Conservation (phyloP, 1,140 invertebrate species). For the Aplysia californica region DNA sequence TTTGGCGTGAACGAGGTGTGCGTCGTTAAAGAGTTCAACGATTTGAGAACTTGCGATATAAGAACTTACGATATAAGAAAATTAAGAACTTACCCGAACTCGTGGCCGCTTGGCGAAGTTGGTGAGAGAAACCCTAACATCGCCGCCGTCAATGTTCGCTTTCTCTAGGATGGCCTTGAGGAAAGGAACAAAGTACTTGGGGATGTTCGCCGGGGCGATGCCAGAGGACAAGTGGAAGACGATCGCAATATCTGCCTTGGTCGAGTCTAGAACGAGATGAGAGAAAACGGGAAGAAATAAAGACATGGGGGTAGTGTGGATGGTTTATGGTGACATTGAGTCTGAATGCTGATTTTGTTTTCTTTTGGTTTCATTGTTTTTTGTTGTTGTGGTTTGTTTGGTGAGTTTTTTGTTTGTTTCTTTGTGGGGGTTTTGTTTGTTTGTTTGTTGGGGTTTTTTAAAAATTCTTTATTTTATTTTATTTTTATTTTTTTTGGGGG, state of each 20-base stretch:
- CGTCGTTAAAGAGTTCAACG: too few relatives aligned
- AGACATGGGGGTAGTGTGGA: not conserved
- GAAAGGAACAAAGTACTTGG: constrained; percentile 37
- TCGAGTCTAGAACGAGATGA: constrained; percentile 39
- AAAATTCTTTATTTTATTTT: too few relatives aligned
- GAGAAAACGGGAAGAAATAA: not conserved
- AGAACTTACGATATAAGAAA: too few relatives aligned
- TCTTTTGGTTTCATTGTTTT: not conserved
- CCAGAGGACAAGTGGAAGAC: constrained; percentile 37
- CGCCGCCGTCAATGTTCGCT: constrained; percentile 47
- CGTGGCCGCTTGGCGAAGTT: constrained; percentile 43
- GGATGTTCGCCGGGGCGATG: constrained; percentile 33
- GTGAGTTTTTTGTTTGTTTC: not conserved
- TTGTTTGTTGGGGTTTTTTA: too few relatives aligned
- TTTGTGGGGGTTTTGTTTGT: not conserved
- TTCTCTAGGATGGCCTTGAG: constrained; percentile 39
- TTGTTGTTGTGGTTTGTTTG: not conserved
- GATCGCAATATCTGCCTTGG: constrained; percentile 40
- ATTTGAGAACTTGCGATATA: too few relatives aligned
- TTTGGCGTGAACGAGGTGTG: too few relatives aligned
- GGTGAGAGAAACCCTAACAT: constrained; percentile 42
- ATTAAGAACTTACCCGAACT: not conserved
- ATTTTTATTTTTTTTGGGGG: too few relatives aligned
- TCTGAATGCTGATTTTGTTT: not conserved
- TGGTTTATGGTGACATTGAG: not conserved